Percentiles rank a stretch among this genome's conserved stretches.
phyloP scores from a whole-genome alignment of 1,140 invertebrate genomes.

The Uloborus diversus region DNA sequence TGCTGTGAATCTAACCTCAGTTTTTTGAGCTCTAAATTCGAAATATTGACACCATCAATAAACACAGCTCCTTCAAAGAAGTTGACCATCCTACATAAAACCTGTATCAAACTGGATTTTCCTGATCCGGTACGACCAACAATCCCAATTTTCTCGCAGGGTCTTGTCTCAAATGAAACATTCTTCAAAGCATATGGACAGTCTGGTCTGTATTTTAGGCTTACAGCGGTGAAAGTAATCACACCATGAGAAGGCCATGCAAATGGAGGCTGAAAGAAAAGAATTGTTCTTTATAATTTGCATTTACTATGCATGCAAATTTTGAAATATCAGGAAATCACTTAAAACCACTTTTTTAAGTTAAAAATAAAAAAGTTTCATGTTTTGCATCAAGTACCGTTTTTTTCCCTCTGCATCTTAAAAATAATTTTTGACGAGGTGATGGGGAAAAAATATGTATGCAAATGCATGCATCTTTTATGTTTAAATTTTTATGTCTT shows the following conservation, averaged over 20 bases:
- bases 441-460: too few relatives aligned
- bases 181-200: slow-evolving; percentile 75
- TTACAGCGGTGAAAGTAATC: slow-evolving; percentile 63
- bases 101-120: slow-evolving; percentile 64
- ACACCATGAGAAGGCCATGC: slow-evolving; percentile 62
- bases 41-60: slow-evolving; percentile 85
- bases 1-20: too few relatives aligned
- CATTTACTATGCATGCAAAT: too few relatives aligned
- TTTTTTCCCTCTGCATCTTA: too few relatives aligned
- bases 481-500: too few relatives aligned
- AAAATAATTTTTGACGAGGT: too few relatives aligned
- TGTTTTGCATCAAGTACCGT: too few relatives aligned
- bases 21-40: slow-evolving; percentile 73
- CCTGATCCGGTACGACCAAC: slow-evolving; percentile 72
- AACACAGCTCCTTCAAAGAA: slow-evolving; percentile 75
- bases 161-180: slow-evolving; percentile 77
- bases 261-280: slow-evolving; percentile 61
- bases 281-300: too few relatives aligned
- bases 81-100: slow-evolving; percentile 66
- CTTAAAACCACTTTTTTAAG: too few relatives aligned
- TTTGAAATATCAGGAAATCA: too few relatives aligned
- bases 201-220: slow-evolving; percentile 70
- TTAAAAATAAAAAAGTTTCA: too few relatives aligned
- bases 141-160: slow-evolving; percentile 84
- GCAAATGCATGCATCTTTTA: too few relatives aligned